phyloP scores from a whole-genome alignment of 1,140 invertebrate species.

The Drosophila parabipectinata region DNA sequence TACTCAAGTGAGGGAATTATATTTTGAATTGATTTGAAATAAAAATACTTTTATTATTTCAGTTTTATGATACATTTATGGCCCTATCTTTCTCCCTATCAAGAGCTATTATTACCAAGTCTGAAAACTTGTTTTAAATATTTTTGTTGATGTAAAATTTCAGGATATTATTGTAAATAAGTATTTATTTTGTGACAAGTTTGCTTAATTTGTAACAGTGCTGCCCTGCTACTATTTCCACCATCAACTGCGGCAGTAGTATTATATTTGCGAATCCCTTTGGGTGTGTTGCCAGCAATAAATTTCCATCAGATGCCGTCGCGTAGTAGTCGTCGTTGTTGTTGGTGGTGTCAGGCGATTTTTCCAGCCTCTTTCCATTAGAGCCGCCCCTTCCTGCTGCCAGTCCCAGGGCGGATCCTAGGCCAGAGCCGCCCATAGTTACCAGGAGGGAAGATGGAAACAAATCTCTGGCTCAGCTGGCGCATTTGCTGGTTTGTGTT shows the following conservation, averaged over 20 bases:
- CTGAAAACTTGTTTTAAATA: too few relatives aligned
- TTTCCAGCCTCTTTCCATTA: slow-evolving; percentile 70
- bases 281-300: slow-evolving; percentile 78
- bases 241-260: slow-evolving; percentile 56
- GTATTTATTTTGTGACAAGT: not conserved
- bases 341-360: slow-evolving; percentile 63
- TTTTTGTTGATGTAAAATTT: too few relatives aligned
- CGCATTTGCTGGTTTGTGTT: slow-evolving; percentile 61
- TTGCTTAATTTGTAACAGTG: slow-evolving; percentile 15
- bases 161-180: not conserved
- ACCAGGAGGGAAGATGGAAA: slow-evolving; percentile 35
- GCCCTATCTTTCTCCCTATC: not conserved
- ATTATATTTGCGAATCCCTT: slow-evolving; percentile 82
- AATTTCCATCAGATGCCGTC: slow-evolving; percentile 75
- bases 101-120: too few relatives aligned
- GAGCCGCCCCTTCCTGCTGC: slow-evolving; percentile 4
- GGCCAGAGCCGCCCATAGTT: slow-evolving; percentile 7
- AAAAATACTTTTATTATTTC: not conserved
- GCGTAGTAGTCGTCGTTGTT: slow-evolving; percentile 21
- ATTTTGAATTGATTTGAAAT: not conserved
- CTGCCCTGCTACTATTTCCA: slow-evolving; percentile 3
- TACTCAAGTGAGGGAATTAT: not conserved
- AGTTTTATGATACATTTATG: not conserved
- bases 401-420: not conserved
- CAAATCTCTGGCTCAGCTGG: slow-evolving; percentile 79